phyloP scores from a whole-genome alignment of 1,140 invertebrate species.

The Tetraneura akinire region DNA sequence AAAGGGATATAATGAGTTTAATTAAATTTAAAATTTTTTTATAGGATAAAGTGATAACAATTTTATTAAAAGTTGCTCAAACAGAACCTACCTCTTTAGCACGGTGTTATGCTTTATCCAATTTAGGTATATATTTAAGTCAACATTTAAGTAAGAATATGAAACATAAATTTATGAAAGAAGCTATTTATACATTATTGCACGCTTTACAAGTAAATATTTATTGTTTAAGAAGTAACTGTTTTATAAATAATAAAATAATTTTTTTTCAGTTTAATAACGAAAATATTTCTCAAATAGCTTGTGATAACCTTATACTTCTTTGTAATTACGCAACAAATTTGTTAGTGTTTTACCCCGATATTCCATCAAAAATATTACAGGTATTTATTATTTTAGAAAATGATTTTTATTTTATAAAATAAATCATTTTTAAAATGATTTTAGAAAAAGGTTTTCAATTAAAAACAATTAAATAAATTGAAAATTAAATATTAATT shows the following conservation, averaged over 20 bases:
- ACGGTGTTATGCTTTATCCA: slow-evolving; percentile 84
- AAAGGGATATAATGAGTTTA: neutral
- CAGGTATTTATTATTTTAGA: slow-evolving; percentile 61
- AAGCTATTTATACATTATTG: slow-evolving; percentile 78
- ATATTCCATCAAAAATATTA: slow-evolving; percentile 74
- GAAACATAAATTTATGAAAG: slow-evolving; percentile 71
- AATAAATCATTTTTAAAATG: too few relatives aligned
- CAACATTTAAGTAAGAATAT: slow-evolving; percentile 71
- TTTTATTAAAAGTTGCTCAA: slow-evolving; percentile 82
- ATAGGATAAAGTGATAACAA: slow-evolving; percentile 86
- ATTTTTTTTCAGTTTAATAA: slow-evolving; percentile 72
- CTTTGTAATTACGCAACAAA: slow-evolving; percentile 78
- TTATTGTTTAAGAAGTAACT: slow-evolving; percentile 4
- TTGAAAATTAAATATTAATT: too few relatives aligned
- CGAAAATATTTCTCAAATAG: slow-evolving; percentile 81
- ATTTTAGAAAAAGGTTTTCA: too few relatives aligned
- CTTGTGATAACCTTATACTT: slow-evolving; percentile 79
- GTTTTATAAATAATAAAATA: neutral
- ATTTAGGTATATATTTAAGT: slow-evolving; percentile 83
- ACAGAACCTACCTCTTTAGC: slow-evolving; percentile 85
- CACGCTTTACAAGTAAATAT: slow-evolving; percentile 75
- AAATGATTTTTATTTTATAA: slow-evolving; percentile 25
- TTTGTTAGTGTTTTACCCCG: slow-evolving; percentile 75
- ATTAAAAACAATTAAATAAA: too few relatives aligned
- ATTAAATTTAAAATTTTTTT: slow-evolving; percentile 40